Evolutionary conservation across 2,113 vertebrate genomes (phyloP).

Genomic region (Pterocles burchelli): DNA sequence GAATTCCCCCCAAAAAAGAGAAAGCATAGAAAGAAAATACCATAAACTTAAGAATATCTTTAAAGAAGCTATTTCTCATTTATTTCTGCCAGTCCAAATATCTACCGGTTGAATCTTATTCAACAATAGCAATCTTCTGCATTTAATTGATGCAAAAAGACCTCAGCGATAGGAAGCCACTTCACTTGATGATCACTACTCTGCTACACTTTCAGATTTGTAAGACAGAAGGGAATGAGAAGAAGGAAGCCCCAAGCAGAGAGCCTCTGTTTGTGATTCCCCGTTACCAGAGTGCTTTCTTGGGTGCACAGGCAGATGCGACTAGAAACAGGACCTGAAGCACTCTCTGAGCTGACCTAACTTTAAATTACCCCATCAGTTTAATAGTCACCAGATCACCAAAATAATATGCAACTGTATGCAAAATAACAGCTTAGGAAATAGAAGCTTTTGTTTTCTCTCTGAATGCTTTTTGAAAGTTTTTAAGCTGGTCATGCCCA

Average conservation of each 20-base stretch:
- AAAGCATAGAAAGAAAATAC: neutral
- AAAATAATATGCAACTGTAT: neutral
- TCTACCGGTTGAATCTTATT: neutral
- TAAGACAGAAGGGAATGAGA: neutral
- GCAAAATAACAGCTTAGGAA: neutral
- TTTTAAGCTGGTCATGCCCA: neutral
- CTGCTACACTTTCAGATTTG: neutral
- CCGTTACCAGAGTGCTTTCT: neutral
- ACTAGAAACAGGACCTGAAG: neutral
- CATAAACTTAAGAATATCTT: neutral
- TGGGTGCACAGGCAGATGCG: neutral
- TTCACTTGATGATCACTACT: neutral
- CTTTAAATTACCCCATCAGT: neutral
- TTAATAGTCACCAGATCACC: neutral
- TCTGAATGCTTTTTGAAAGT: neutral
- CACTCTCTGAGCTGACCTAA: neutral
- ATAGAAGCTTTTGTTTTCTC: neutral
- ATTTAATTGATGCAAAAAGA: neutral
- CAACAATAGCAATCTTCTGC: neutral
- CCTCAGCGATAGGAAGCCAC: neutral
- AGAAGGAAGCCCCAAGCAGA: neutral
- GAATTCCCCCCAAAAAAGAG: neutral
- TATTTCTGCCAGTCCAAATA: neutral
- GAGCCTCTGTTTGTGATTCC: rapidly evolving
- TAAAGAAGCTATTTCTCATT: neutral